A percentile compares a stretch with the other conserved stretches of the same genome.
Evolutionary conservation across 2,113 vertebrate species (phyloP).

Genomic region (Mormoops blainvillei): DNA sequence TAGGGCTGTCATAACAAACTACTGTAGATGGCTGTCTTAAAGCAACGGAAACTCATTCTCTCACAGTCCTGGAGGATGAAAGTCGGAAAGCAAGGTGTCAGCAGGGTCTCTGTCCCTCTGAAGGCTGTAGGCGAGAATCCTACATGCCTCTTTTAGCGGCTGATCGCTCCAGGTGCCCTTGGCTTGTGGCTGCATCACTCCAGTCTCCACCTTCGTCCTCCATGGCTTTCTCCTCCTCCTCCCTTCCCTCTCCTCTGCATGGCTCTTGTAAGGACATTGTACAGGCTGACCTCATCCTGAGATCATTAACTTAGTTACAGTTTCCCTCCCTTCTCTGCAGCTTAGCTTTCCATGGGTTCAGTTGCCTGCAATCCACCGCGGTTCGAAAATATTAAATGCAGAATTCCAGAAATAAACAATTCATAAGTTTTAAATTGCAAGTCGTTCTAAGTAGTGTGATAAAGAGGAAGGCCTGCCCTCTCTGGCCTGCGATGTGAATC

Average conservation of each 20-base stretch:
- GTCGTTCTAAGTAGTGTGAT: not conserved
- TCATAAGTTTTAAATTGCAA: not conserved
- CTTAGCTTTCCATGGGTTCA: not conserved
- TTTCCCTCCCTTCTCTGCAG: not conserved
- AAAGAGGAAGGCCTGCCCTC: not conserved
- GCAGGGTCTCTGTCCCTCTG: not conserved
- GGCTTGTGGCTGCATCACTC: rapidly evolving
- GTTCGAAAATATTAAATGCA: not conserved
- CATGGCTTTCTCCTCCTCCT: not conserved
- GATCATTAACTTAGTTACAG: not conserved
- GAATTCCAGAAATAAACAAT: not conserved
- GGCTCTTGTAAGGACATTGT: not conserved
- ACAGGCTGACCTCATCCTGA: not conserved
- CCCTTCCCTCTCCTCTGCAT: not conserved
- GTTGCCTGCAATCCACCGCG: not conserved
- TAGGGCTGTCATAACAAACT: not conserved
- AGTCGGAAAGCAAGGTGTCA: not conserved
- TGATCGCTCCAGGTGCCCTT: not conserved
- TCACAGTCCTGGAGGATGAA: not conserved
- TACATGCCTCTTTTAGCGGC: not conserved
- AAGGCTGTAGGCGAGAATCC: not conserved
- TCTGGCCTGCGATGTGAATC: not conserved
- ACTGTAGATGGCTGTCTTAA: not conserved
- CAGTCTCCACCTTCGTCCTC: rapidly evolving
- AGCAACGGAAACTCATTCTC: not conserved